Evolutionary conservation across 1,140 invertebrate species (phyloP).

Genomic region (Magallana angulata): DNA sequence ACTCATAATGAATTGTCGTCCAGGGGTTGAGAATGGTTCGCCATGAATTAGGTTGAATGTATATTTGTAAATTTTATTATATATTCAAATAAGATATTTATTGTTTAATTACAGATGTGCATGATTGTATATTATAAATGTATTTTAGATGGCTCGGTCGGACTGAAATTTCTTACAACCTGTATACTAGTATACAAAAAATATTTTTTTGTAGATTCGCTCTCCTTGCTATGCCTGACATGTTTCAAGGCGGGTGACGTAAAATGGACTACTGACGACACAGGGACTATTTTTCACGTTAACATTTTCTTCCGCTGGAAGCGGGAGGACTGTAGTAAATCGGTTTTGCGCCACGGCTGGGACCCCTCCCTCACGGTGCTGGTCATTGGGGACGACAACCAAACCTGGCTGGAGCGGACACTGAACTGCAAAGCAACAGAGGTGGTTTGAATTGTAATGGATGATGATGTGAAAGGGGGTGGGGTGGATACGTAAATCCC

Average conservation of each 20-base stretch:
- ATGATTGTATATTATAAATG: too few relatives aligned
- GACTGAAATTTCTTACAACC: too few relatives aligned
- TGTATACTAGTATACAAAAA: too few relatives aligned
- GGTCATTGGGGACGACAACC: neutral
- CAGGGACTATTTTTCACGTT: neutral
- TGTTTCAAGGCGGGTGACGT: neutral
- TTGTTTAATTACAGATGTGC: too few relatives aligned
- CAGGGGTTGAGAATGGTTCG: too few relatives aligned
- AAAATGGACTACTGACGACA: neutral
- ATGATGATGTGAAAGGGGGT: too few relatives aligned
- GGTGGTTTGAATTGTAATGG: neutral
- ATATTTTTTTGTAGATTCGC: neutral
- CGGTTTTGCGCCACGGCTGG: neutral
- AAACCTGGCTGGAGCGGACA: neutral
- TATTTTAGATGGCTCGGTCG: too few relatives aligned
- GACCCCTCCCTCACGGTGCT: neutral
- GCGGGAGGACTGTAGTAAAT: neutral
- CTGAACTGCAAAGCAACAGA: neutral
- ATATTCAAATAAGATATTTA: too few relatives aligned
- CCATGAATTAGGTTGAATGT: too few relatives aligned
- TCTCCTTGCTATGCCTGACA: neutral
- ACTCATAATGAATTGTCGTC: too few relatives aligned
- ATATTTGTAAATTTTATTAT: too few relatives aligned
- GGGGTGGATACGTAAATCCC: too few relatives aligned
- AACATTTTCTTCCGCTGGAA: neutral